Percentiles rank a stretch among this genome's conserved stretches.
phyloP scores from a whole-genome alignment of 2,113 vertebrate species.

The Rafetus swinhoei region DNA sequence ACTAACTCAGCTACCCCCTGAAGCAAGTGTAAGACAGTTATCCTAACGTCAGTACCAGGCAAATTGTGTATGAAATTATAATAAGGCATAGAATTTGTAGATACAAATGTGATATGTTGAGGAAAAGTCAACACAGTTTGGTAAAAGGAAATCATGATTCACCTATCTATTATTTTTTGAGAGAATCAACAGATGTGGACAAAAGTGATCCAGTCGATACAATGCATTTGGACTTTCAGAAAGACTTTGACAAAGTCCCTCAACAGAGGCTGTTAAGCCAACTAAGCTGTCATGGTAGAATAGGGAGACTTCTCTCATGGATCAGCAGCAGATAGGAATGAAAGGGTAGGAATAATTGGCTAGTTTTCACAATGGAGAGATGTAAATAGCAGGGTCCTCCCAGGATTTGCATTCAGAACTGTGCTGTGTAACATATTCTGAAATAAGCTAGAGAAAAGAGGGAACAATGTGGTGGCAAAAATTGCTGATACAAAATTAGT shows the following conservation, averaged over 20 bases:
- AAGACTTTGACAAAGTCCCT: background rate
- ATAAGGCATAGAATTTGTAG: background rate
- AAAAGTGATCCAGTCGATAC: background rate
- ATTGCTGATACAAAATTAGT: background rate
- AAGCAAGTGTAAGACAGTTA: too few species aligned
- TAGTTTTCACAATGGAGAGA: background rate
- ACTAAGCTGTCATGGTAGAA: background rate
- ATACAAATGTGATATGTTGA: background rate
- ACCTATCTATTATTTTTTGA: background rate
- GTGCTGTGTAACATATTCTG: background rate
- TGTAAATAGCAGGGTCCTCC: background rate
- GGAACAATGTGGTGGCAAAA: background rate
- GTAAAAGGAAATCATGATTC: background rate
- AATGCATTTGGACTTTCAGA: background rate
- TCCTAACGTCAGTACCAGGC: background rate
- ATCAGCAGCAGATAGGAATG: background rate
- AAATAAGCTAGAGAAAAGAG: background rate
- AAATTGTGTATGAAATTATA: background rate
- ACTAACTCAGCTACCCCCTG: too few species aligned
- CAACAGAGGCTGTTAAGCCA: background rate
- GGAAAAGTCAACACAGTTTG: background rate
- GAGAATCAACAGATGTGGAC: background rate
- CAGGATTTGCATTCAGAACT: background rate
- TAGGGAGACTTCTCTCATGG: background rate
- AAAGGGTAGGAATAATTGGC: background rate